Percentiles rank a stretch among this genome's conserved stretches.
These are phyloP conservation scores for Dipodomys ordii DNA, from an alignment of 2,113 vertebrate species.

Conservation along the genomic window DNA sequence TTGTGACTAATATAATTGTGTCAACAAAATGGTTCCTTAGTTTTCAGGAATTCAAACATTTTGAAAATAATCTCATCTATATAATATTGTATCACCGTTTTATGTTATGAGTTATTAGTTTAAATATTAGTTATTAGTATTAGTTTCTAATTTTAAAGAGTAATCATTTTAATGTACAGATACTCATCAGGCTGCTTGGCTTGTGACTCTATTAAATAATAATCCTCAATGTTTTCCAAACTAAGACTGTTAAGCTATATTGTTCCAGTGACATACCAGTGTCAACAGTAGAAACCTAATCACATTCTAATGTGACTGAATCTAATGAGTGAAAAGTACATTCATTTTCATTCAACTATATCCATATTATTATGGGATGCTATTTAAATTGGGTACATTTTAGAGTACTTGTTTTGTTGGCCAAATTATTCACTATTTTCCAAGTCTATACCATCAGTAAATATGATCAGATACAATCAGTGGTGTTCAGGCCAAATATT, in stretches of 20 bases:
- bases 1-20: background rate
- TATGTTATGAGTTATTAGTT: background rate
- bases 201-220: conserved; percentile 21
- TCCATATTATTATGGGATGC: background rate
- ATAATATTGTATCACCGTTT: no score
- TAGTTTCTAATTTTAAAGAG: conserved; percentile 29
- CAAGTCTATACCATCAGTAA: background rate
- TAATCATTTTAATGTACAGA: conserved; percentile 13
- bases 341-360: conserved; percentile 1
- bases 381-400: conserved; percentile 7
- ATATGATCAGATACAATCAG: background rate
- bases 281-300: background rate
- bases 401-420: background rate
- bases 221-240: background rate
- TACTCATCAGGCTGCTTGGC: background rate
- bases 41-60: background rate
- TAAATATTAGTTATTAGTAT: background rate
- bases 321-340: background rate
- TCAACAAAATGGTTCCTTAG: background rate
- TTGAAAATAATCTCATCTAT: background rate
- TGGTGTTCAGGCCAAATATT: background rate
- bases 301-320: background rate
- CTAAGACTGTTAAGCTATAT: background rate
- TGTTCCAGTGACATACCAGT: background rate
- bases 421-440: background rate